These are phyloP conservation scores for Metopolophium dirhodum DNA, from an alignment of 1,140 invertebrate genomes.

Conservation along the genomic window DNA sequence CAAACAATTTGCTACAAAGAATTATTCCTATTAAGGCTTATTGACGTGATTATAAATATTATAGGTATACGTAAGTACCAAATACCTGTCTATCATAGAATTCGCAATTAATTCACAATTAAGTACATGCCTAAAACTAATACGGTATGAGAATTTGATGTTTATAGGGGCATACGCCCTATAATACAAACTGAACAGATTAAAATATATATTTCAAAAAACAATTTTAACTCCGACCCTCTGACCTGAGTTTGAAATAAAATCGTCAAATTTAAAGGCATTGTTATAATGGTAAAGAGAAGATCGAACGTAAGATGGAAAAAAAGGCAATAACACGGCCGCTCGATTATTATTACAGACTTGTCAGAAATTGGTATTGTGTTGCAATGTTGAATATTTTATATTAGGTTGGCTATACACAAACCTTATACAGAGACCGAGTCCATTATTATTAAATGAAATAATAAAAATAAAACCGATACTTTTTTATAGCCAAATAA, in stretches of 20 bases:
- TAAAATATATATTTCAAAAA: background rate
- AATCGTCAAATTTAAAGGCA: background rate
- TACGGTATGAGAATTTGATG: background rate
- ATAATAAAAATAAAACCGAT: conserved; percentile 31
- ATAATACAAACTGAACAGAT: background rate
- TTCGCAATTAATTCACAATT: background rate
- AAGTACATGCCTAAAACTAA: background rate
- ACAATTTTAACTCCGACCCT: background rate
- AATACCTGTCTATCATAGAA: background rate
- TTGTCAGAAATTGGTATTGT: conserved; percentile 51
- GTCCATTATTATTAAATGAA: conserved; percentile 52
- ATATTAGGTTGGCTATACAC: conserved; percentile 6
- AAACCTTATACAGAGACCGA: background rate
- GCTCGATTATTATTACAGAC: conserved; percentile 47
- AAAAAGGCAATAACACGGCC: conserved; percentile 1
- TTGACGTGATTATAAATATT: background rate
- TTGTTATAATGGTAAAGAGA: background rate
- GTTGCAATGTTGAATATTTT: conserved; percentile 38
- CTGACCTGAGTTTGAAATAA: conserved; percentile 20
- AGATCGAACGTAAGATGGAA: conserved; percentile 7
- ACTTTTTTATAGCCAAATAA: conserved; percentile 54
- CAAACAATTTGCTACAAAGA: background rate
- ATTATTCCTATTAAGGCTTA: background rate
- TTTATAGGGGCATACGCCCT: background rate
- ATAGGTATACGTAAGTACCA: background rate